Conservation (phyloP, 1,140 invertebrate genomes). For the Mamestra configurata region DNA sequence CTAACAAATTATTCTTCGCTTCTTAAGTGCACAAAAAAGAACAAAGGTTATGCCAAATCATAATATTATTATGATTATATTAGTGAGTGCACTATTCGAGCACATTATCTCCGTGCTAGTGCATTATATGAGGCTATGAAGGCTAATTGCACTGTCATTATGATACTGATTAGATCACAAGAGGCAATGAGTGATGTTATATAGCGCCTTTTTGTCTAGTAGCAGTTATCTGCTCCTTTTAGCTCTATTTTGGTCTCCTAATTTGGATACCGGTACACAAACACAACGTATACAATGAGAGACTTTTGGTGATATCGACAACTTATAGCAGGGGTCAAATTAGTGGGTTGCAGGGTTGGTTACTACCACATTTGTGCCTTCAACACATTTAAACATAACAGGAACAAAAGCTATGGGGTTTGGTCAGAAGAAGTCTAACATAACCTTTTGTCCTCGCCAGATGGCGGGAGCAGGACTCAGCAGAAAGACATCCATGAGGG, state of each 20-base stretch:
- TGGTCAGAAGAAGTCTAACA: no score
- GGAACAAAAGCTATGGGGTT: no score
- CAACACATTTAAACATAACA: no score
- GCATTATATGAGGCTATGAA: not conserved
- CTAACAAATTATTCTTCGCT: not conserved
- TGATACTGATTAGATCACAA: slow-evolving; percentile 11
- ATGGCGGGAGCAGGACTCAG: no score
- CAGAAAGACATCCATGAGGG: no score
- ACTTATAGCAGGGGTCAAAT: no score
- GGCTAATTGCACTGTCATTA: slow-evolving; percentile 35
- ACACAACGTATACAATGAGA: no score
- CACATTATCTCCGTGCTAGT: not conserved
- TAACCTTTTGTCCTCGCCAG: no score
- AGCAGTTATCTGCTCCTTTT: not conserved
- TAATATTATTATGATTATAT: slow-evolving; percentile 11
- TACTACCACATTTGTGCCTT: no score
- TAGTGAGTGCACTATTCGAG: slow-evolving; percentile 5
- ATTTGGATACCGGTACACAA: no score
- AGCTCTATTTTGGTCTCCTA: not conserved
- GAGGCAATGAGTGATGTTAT: not conserved
- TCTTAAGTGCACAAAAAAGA: not conserved
- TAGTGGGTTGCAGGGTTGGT: no score
- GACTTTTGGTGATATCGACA: no score
- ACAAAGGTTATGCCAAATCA: not conserved
- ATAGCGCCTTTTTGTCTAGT: not conserved